Base-by-base conservation (phyloP, 2,888 invertebrate genomes). In the Barypeithes pellucidus region DNA sequence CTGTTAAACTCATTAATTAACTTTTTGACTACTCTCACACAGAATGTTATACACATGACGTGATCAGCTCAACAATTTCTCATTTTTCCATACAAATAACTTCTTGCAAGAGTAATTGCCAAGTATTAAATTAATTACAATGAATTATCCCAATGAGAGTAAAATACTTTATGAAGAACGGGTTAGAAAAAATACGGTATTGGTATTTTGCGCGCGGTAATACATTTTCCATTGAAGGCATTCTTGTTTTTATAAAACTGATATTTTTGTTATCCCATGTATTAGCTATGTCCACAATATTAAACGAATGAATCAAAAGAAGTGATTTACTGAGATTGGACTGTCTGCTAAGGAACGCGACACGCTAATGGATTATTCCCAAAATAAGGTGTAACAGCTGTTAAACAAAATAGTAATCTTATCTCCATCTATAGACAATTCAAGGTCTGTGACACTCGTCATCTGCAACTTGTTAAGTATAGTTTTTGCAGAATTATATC, bases 301-400 rank as follows among this genome's bases (percentile, higher is more conserved):
- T n/a, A n/a, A n/a, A n/a, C n/a, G n/a, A n/a, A n/a, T n/a, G n/a
- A n/a, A n/a, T n/a, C n/a, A n/a, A n/a, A n/a, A n/a, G n/a, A n/a
- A n/a, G n/a, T n/a, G n/a, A n/a, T n/a, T n/a, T n/a, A n/a, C n/a
- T n/a, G n/a, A n/a, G n/a, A n/a, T n/a, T n/a, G n/a, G n/a, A n/a
- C n/a, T n/a, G n/a, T n/a, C n/a, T n/a, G n/a, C n/a, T n/a, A n/a
- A n/a, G 8, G 3, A 29, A 29, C 7, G 7, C 29, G 29, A 9
- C 2, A 9, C 29, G 29, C 29, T 29, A 29, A 9, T 29, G 3
- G 29, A 9, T 29, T 5, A 29, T 29, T 29, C 2, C 29, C 29
- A 50, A 50, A 50, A 50, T 47, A 33, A 54, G 43, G 52, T 52
- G 66, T 24, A 67, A 20, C 67, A 33, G 59, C 59, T 59, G 67